These are phyloP conservation scores for Trematocara unimaculatum DNA, from an alignment of 2,113 vertebrate species.

Conservation along the genomic window DNA sequence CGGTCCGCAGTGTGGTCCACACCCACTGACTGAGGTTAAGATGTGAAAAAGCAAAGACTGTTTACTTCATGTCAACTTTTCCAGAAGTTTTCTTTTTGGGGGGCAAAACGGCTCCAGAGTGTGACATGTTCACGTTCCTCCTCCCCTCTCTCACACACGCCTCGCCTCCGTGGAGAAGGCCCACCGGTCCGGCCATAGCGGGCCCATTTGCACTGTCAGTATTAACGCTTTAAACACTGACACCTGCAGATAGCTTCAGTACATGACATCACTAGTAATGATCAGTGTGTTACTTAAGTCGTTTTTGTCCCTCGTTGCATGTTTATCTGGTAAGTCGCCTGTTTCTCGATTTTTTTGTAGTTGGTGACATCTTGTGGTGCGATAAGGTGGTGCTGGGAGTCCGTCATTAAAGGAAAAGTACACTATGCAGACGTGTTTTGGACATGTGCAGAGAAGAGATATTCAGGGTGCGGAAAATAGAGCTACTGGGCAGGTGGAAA, in stretches of 20 bases:
- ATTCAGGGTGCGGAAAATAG: not conserved
- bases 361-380: constrained; percentile 40
- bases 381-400: not conserved
- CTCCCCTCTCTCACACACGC: constrained; percentile 9
- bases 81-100: constrained; percentile 19
- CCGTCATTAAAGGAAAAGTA: not conserved
- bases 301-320: not conserved
- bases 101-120: not conserved
- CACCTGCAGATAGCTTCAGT: not conserved
- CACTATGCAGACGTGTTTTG: not conserved
- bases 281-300: not conserved
- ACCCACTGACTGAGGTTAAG: not conserved
- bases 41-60: not conserved
- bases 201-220: not conserved
- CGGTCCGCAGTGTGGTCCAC: constrained; percentile 1
- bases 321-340: not conserved
- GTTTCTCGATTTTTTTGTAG: not conserved
- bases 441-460: not conserved
- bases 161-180: constrained; percentile 10
- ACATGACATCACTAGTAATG: not conserved
- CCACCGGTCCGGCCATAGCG: not conserved
- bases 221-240: not conserved
- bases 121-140: constrained; percentile 15
- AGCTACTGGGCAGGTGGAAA: not conserved
- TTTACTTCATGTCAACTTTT: constrained; percentile 45